Evolutionary conservation across 35 echinoderm and acorn worm species (phyloP).

Genomic region (Amphiura filiformis): DNA sequence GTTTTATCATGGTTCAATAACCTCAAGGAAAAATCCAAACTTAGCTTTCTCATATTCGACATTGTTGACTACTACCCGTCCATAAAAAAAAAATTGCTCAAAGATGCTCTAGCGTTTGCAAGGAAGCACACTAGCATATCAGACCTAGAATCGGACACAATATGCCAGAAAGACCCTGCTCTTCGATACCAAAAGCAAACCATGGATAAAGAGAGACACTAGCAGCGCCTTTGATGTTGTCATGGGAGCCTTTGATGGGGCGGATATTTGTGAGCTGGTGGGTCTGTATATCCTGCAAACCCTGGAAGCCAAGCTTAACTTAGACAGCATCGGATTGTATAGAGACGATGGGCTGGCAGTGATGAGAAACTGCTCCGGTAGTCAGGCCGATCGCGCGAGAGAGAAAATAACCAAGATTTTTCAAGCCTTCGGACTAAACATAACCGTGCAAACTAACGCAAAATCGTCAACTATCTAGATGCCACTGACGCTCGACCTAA

Average conservation of each 20-base stretch:
- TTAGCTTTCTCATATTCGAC: conserved; percentile 38
- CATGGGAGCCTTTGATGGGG: conserved; percentile 25
- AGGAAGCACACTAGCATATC: background rate
- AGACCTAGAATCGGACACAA: conserved; percentile 3
- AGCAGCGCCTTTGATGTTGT: conserved; percentile 13
- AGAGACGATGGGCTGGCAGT: conserved; percentile 20
- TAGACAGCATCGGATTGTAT: conserved; percentile 16
- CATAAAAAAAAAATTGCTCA: conserved; percentile 32
- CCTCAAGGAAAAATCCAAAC: background rate
- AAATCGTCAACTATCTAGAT: conserved; percentile 16
- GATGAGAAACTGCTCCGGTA: background rate
- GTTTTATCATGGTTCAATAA: conserved; percentile 39
- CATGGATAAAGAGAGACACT: conserved; percentile 20
- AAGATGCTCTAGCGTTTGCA: conserved; percentile 16
- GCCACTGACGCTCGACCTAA: conserved; percentile 16
- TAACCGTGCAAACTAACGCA: background rate
- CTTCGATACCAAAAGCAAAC: conserved; percentile 8
- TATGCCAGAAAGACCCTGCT: conserved; percentile 40
- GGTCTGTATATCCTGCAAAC: conserved; percentile 17
- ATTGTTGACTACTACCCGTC: conserved; percentile 48
- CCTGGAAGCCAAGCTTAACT: background rate
- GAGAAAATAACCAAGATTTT: conserved; percentile 25
- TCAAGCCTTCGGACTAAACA: background rate
- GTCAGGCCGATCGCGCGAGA: background rate
- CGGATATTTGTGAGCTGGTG: conserved; percentile 32